Evolutionary conservation across 2,888 invertebrate species (phyloP).

Genomic region (Lasioglossum vierecki): DNA sequence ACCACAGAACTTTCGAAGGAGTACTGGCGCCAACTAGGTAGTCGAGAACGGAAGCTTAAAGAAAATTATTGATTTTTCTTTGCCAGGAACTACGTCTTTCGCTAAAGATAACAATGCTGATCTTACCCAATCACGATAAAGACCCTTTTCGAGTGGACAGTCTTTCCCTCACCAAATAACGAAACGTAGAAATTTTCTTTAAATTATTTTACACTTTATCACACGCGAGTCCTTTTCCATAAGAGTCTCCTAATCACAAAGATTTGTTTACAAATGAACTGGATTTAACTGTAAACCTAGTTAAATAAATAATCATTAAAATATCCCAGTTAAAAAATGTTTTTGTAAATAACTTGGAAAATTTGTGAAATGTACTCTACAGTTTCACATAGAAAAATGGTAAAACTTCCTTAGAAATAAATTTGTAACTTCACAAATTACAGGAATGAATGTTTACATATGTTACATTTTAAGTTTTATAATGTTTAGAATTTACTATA

Average conservation of each 20-base stretch:
- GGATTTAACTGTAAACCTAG: too few relatives aligned
- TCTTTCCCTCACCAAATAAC: not conserved
- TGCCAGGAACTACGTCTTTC: not conserved
- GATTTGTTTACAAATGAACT: not conserved
- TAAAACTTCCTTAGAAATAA: too few relatives aligned
- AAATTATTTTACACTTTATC: not conserved
- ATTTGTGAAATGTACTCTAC: not conserved
- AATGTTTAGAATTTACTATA: too few relatives aligned
- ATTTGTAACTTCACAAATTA: too few relatives aligned
- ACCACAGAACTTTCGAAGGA: constrained; percentile 48
- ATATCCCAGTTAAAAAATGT: not conserved
- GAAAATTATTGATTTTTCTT: constrained; percentile 67
- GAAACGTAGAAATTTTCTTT: not conserved
- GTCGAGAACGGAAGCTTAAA: constrained; percentile 53
- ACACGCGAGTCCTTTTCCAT: not conserved
- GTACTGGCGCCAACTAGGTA: constrained; percentile 71
- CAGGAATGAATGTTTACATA: too few relatives aligned
- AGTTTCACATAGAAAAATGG: not conserved
- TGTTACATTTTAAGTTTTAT: too few relatives aligned
- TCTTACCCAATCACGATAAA: constrained; percentile 45
- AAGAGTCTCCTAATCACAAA: not conserved
- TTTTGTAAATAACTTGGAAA: not conserved
- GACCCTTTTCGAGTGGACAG: not conserved
- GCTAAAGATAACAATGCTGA: constrained; percentile 8
- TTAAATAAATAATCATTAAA: too few relatives aligned